These are phyloP conservation scores for Chloropsis cyanopogon DNA, from an alignment of 2,113 vertebrate genomes.

Conservation along the genomic window DNA sequence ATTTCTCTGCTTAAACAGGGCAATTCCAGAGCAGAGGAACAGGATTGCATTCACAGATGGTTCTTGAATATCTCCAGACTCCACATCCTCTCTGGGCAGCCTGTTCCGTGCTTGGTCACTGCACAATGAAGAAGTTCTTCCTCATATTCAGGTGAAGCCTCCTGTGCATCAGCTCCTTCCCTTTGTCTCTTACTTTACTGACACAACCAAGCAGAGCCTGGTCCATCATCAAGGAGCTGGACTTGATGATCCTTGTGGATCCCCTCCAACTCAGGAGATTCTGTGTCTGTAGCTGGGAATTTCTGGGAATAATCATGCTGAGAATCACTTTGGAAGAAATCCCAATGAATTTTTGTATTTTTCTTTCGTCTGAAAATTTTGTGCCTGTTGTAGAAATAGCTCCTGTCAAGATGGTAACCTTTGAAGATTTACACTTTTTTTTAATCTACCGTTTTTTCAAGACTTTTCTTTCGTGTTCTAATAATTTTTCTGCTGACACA, in stretches of 20 bases:
- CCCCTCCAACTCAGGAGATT: neutral
- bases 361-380: neutral
- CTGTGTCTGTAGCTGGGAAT: neutral
- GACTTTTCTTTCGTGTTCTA: neutral
- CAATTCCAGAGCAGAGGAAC: neutral
- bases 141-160: neutral
- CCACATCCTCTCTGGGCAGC: neutral
- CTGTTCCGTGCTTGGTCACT: neutral
- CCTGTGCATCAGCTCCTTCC: neutral
- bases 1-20: neutral
- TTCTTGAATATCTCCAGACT: neutral
- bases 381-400: fast-evolving
- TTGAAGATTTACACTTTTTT: neutral
- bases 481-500: neutral
- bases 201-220: neutral
- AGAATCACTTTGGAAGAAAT: neutral
- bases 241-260: neutral
- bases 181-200: fast-evolving
- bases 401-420: neutral
- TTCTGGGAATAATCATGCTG: neutral
- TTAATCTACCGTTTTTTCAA: neutral
- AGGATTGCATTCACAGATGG: neutral
- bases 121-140: neutral
- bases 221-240: neutral
- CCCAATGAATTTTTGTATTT: neutral